phyloP scores from a whole-genome alignment of 2,888 invertebrate species.

The Drosophila seclusa region DNA sequence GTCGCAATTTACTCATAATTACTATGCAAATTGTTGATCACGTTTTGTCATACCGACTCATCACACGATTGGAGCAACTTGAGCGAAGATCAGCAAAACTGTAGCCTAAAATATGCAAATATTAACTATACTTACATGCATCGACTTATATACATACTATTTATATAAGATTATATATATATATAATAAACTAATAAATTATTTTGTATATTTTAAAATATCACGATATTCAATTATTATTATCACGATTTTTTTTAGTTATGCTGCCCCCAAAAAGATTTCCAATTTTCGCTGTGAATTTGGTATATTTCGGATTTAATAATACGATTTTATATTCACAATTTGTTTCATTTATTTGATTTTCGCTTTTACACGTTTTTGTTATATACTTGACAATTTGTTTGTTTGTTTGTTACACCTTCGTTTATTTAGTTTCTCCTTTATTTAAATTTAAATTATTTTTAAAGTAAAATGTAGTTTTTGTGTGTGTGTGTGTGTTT shows the following conservation, averaged over 20 bases:
- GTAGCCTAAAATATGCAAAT: conserved; percentile 34
- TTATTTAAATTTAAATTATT: conserved; percentile 52
- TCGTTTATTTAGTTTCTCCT: conserved; percentile 41
- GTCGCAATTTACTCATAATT: conserved; percentile 33
- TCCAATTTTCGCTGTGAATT: not conserved
- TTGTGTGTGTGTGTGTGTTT: conserved; percentile 1
- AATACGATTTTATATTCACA: conserved; percentile 45
- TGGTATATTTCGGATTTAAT: not conserved
- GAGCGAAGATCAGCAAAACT: conserved; percentile 11
- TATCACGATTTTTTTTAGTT: not conserved
- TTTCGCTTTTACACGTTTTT: conserved; percentile 67
- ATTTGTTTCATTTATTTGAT: conserved; percentile 69
- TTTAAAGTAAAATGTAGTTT: conserved; percentile 57
- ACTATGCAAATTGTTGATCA: conserved; percentile 11
- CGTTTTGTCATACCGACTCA: conserved; percentile 14
- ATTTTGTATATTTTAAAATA: conserved; percentile 48
- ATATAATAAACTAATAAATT: conserved; percentile 60
- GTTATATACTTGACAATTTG: conserved; percentile 67
- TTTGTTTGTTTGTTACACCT: conserved; percentile 43
- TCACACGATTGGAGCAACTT: not conserved
- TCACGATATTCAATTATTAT: not conserved
- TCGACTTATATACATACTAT: conserved; percentile 24
- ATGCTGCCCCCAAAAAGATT: not conserved
- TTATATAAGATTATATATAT: conserved; percentile 21
- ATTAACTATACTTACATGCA: conserved; percentile 27